phyloP scores from a whole-genome alignment of 1,140 invertebrate genomes.

The Leguminivora glycinivorella region DNA sequence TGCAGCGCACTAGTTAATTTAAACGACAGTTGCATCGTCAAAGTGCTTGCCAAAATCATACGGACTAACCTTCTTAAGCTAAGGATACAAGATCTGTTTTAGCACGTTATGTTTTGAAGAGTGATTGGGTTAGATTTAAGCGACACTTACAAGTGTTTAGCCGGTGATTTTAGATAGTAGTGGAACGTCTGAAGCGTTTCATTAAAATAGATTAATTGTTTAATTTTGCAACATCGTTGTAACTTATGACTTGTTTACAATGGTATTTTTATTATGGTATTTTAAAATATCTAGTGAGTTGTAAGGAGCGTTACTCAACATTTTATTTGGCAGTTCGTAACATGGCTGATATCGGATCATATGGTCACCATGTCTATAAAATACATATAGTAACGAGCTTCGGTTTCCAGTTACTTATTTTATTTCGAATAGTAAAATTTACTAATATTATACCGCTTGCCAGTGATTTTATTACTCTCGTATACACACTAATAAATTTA shows the following conservation, averaged over 20 bases:
- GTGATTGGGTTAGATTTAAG: neutral
- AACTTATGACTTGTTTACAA: neutral
- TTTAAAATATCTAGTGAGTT: neutral
- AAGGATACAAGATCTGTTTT: neutral
- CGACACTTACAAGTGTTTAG: conserved; percentile 7
- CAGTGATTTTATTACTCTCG: no score
- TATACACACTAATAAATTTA: no score
- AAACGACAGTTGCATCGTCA: conserved; percentile 28
- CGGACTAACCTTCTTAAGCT: neutral
- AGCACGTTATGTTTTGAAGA: neutral
- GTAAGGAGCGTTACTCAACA: no score
- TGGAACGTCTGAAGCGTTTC: neutral
- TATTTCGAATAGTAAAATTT: no score
- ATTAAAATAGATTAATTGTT: conserved; percentile 15
- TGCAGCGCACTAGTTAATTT: conserved; percentile 29
- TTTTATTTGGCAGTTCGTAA: no score
- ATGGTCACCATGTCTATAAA: no score
- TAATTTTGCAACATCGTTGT: neutral
- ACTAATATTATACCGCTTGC: no score
- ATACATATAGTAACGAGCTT: no score
- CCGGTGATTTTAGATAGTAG: neutral
- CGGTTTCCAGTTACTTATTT: no score
- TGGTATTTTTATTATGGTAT: neutral
- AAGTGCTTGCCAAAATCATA: conserved; percentile 15
- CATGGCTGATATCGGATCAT: no score